Percentiles rank a stretch among this genome's conserved stretches.
Conservation (phyloP, 2,888 invertebrate species). For the Trachelus troglodyta region DNA sequence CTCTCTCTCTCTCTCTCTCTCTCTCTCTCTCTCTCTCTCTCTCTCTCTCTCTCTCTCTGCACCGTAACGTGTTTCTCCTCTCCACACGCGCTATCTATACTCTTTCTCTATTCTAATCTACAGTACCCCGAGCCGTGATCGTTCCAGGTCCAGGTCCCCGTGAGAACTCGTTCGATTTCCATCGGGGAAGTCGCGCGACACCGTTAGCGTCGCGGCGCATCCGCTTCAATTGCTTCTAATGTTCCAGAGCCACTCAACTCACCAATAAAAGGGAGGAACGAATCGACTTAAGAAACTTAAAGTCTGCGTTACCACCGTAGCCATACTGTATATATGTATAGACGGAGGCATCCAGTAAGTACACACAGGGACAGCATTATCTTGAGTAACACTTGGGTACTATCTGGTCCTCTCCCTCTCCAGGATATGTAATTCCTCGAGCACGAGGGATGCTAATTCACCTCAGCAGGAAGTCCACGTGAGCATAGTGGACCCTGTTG, state of each 20-base stretch:
- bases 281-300: not conserved
- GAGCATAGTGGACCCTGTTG: not conserved
- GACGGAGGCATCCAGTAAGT: not conserved
- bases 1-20: no score
- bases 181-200: not conserved
- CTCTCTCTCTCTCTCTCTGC: conserved; percentile 1
- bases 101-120: not conserved
- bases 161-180: not conserved
- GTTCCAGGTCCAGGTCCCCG: not conserved
- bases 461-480: not conserved
- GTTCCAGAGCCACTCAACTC: not conserved
- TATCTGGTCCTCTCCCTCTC: not conserved
- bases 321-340: not conserved
- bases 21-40: conserved; percentile 3
- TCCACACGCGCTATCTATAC: not conserved
- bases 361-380: not conserved
- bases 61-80: not conserved
- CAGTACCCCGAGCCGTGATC: not conserved
- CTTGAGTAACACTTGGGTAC: not conserved
- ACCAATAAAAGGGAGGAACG: not conserved
- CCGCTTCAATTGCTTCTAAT: not conserved
- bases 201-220: not conserved
- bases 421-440: not conserved
- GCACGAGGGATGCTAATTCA: not conserved
- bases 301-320: not conserved